phyloP scores from a whole-genome alignment of 2,797 vertebrate genomes.

The Anas capensis region DNA sequence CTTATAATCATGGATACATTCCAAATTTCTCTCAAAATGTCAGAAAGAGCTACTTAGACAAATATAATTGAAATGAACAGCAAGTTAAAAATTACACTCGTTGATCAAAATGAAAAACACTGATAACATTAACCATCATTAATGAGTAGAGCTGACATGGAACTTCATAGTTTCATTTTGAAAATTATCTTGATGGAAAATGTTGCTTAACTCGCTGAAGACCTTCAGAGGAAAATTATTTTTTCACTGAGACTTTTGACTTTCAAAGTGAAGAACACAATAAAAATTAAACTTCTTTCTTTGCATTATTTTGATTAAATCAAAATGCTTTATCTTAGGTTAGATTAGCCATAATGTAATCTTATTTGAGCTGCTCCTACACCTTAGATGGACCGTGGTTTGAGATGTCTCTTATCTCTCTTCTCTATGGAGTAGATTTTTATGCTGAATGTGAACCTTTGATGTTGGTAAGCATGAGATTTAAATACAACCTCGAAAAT shows the following conservation, averaged over 20 bases:
- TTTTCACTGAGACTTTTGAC: neutral
- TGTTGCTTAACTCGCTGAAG: neutral
- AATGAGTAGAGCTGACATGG: neutral
- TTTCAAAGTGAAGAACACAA: neutral
- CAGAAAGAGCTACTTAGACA: slow-evolving; percentile 18
- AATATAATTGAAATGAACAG: neutral
- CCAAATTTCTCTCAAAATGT: slow-evolving; percentile 24
- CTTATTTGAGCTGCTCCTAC: neutral
- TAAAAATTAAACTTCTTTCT: neutral
- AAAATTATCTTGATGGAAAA: slow-evolving; percentile 2
- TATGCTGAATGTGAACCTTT: neutral
- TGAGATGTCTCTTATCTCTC: neutral
- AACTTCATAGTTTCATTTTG: neutral
- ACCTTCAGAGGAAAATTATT: neutral
- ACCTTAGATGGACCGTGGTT: neutral
- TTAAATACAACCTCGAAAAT: neutral
- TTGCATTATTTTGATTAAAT: neutral
- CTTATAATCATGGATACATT: slow-evolving; percentile 16
- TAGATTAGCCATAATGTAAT: neutral
- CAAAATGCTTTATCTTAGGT: neutral
- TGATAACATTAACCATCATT: slow-evolving; percentile 8
- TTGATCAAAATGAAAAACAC: slow-evolving; percentile 36
- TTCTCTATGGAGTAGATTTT: neutral
- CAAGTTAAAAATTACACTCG: neutral
- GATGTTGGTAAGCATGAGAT: neutral